Evolutionary conservation across 2,113 vertebrate genomes (phyloP), one percentile per base, ranked within the genome.

Genomic region (Podilymbus podiceps): DNA sequence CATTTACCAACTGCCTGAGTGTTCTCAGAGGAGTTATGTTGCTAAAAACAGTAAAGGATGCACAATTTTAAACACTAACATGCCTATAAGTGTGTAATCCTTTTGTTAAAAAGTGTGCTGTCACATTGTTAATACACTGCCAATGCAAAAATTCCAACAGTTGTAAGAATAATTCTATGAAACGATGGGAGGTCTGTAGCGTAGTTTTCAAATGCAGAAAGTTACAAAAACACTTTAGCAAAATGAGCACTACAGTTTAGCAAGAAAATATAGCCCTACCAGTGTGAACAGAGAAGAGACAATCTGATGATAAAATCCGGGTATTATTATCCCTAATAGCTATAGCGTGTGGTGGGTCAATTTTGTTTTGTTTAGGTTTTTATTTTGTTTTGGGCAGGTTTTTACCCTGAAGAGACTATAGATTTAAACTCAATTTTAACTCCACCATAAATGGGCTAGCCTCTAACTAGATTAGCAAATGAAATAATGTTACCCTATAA

Each of bases 1-100:
- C 18, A 5, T 30, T 81, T 38, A 2, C 28, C 42, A 78, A 14
- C 30, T 62, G 33, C 42, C 35, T 31, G 27, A 46, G 35, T 47
- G 47, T 14, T 40, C n/a, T 56, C 25, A 50, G n/a, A 85, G 25
- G 31, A 58, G 5, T 27, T 38, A 0, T 1, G 47, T 0, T 27
- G 46, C 35, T 38, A 60, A 38, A 56, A 80, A n/a, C 23, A 55
- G 14, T 5, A 33, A 64, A 35, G 28, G 9, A 16, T 81, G 50
- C 13, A 15, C 33, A 33, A 30, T 15, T 63, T 30, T 31, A 15
- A 38, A 3, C 38, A 24, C 7, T 20, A 60, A 19, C 13, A 8
- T 0, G 4, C 15, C 38, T 25, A 1, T 27, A 20, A 58, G 12
- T 1, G 14, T 12, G 16, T 33, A 58, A 52, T 14, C 38, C 30